Evolutionary conservation across 2,888 invertebrate genomes (phyloP), one percentile per base, ranked within the genome.

Genomic region (Pyrrhosoma nymphula): DNA sequence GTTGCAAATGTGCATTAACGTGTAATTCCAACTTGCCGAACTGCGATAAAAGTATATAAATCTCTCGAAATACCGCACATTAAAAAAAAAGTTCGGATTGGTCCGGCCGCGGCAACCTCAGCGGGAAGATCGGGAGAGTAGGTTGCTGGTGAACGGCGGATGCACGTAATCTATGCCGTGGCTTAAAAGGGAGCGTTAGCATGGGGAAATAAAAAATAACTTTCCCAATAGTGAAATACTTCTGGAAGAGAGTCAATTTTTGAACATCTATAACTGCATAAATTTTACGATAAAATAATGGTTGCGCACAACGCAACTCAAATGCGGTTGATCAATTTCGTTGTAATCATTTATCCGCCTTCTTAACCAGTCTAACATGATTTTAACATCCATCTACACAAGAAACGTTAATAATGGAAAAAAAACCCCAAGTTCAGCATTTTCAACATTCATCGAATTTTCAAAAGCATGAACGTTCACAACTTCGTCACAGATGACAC

Each of bases 1-100:
- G 93, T 93, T 69, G 69, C 75, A 47, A 47, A 69, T 75, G 47
- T 47, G 93, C 69, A 47, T 26, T 47, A 93, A 93, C 63, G 47
- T 63, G 47, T 55, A 93, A 75, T 93, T 69, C 93, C 93, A 75
- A 93, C 69, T 93, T 75, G 63, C 69, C 93, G 93, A 93, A 93
- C 93, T 63, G 69, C 93, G 69, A 75, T 93, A 93, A 75, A 69
- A 69, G 63, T 75, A 47, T 69, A 60, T 93, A 93, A 47, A 93
- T 93, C 26, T 75, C 69, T 47, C 47, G 69, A 75, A 93, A 69
- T 26, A 69, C 63, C 93, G 69, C 63, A 69, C 69, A 75, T 93
- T 39, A 16, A 69, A 93, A 47, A 16, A 23, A 75, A 82, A 82
- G 16, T 82, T 75, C n/a, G 47, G 23, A 93, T 69, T 6, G 63